Conservation (phyloP, 2,888 invertebrate species). For the Heterodera filipjevi region DNA sequence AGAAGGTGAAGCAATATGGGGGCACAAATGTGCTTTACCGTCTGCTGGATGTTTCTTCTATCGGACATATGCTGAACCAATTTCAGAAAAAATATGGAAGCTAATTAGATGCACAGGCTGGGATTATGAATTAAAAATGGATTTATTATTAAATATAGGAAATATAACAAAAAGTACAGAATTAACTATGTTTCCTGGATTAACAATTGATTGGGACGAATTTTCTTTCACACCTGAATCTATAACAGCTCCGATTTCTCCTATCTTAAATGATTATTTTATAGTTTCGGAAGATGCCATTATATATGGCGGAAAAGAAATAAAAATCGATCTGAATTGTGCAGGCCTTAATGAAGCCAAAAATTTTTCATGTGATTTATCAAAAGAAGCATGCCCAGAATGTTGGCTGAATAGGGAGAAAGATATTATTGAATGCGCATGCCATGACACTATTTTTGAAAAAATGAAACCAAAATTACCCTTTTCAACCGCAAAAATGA, state of each 20-base stretch:
- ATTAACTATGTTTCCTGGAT: background rate
- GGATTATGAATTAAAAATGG: constrained; percentile 3
- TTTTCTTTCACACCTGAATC: background rate
- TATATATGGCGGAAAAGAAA: background rate
- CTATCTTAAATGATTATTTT: constrained; percentile 2
- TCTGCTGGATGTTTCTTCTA: background rate
- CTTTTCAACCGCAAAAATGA: background rate
- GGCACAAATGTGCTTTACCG: background rate
- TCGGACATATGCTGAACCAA: background rate
- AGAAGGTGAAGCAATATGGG: background rate
- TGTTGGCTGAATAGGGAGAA: constrained; percentile 2
- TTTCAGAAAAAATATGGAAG: background rate
- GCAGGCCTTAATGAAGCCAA: background rate
- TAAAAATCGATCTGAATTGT: background rate
- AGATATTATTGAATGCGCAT: background rate
- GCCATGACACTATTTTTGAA: background rate
- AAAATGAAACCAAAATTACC: background rate
- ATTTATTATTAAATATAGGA: background rate
- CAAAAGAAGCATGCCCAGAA: background rate
- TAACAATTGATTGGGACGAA: background rate
- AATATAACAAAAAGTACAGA: background rate
- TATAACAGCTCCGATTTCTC: constrained; percentile 13
- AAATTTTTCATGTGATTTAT: background rate
- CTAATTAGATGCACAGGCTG: background rate
- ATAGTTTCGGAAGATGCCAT: background rate